Percentiles rank a stretch among this genome's conserved stretches.
phyloP scores from a whole-genome alignment of 2,113 vertebrate genomes.

The Equus quagga region DNA sequence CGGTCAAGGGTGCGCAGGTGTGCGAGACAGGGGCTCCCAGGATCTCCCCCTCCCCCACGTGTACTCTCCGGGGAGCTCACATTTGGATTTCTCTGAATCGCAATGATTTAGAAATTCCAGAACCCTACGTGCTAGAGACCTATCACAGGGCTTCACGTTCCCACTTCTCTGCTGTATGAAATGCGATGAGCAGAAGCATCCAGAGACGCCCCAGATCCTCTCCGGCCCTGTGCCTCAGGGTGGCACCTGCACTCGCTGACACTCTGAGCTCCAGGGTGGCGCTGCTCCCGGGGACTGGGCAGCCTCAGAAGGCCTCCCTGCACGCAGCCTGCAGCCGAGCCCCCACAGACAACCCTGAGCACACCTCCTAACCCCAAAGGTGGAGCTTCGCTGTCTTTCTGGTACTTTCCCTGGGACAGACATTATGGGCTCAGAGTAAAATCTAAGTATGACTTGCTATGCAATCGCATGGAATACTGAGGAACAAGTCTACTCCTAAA shows the following conservation, averaged over 20 bases:
- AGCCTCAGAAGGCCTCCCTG: too few species aligned
- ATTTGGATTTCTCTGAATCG: neutral
- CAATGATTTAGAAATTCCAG: neutral
- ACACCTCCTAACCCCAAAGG: neutral
- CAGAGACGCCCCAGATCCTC: rapidly evolving
- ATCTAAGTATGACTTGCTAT: neutral
- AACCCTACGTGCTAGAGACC: neutral
- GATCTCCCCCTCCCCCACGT: neutral
- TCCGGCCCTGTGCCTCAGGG: neutral
- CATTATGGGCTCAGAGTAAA: neutral
- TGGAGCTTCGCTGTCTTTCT: neutral
- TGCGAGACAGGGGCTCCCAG: neutral
- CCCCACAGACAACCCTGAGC: neutral
- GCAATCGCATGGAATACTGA: too few species aligned
- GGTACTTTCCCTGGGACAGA: neutral
- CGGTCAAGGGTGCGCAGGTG: neutral
- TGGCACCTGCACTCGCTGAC: too few species aligned
- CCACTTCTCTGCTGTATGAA: neutral
- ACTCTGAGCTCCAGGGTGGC: neutral
- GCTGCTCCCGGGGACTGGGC: rapidly evolving
- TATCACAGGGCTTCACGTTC: neutral
- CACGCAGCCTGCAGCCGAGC: neutral
- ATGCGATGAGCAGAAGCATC: neutral
- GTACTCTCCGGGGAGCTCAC: neutral
- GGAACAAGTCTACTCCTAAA: neutral